Evolutionary conservation across 2,888 invertebrate genomes (phyloP).

Genomic region (Acanthopleura granulata): DNA sequence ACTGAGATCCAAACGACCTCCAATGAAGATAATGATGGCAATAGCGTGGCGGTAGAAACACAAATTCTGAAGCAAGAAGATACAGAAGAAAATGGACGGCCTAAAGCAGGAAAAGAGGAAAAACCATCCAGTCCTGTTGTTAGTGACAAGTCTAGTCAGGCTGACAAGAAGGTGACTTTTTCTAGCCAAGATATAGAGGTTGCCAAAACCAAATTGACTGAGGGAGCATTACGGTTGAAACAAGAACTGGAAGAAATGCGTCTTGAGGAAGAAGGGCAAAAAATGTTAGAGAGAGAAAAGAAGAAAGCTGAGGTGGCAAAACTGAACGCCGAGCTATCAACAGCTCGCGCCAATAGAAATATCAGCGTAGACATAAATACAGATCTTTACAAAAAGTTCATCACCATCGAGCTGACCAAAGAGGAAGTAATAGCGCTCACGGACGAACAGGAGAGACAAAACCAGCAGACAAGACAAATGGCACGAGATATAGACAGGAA

Average conservation of each 20-base stretch:
- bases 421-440: constrained; percentile 35
- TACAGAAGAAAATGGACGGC: too few relatives aligned
- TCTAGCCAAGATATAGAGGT: too few relatives aligned
- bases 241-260: constrained; percentile 24
- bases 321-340: constrained; percentile 28
- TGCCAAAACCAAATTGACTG: not conserved
- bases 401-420: constrained; percentile 29
- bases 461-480: constrained; percentile 36
- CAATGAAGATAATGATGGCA: too few relatives aligned
- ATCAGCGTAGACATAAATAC: constrained; percentile 34
- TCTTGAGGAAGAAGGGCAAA: constrained; percentile 21
- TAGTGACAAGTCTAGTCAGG: too few relatives aligned
- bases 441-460: constrained; percentile 27
- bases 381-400: constrained; percentile 31
- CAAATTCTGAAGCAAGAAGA: too few relatives aligned
- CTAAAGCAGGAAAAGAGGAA: too few relatives aligned
- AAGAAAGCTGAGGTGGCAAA: constrained; percentile 33
- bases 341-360: constrained; percentile 31
- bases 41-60: too few relatives aligned
- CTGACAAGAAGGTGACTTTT: too few relatives aligned
- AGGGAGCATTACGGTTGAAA: constrained; percentile 20
- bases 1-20: too few relatives aligned
- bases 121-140: too few relatives aligned
- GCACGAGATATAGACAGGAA: constrained; percentile 37
- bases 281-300: not conserved